Evolutionary conservation across 2,888 invertebrate genomes (phyloP).

Genomic region (Hedychridium roseum): DNA sequence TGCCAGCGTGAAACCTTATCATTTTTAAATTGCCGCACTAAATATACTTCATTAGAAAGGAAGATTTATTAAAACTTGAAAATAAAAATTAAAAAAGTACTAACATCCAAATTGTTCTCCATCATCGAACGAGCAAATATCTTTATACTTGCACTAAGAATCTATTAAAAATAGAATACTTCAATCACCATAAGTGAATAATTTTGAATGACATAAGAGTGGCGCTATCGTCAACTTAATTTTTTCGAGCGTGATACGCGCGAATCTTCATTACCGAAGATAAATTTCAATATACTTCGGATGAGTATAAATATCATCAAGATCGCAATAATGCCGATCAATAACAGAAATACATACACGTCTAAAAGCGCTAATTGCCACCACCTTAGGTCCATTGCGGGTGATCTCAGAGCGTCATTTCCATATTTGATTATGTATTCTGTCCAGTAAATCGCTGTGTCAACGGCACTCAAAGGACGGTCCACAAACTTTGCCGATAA

Average conservation of each 20-base stretch:
- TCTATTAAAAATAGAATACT: no score
- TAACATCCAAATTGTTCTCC: no score
- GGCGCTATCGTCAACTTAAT: conserved; percentile 12
- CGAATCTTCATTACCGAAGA: background rate
- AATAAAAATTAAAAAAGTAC: no score
- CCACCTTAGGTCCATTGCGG: conserved; percentile 49
- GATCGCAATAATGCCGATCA: background rate
- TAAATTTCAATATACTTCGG: conserved; percentile 10
- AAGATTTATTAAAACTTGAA: no score
- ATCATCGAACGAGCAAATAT: no score
- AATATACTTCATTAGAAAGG: no score
- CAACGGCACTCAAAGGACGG: conserved; percentile 43
- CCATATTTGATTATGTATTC: conserved; percentile 51
- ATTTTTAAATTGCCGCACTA: no score
- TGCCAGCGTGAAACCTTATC: no score
- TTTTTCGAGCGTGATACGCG: conserved; percentile 19
- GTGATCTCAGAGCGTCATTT: conserved; percentile 42
- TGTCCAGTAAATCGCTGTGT: conserved; percentile 52
- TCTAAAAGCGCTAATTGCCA: conserved; percentile 52
- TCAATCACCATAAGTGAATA: no score
- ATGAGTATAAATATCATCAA: background rate
- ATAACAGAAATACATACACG: conserved; percentile 27
- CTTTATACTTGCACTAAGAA: no score
- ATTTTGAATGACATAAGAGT: no score
- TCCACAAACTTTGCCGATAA: conserved; percentile 48